These are phyloP conservation scores for Sebastes taczanowskii DNA, from an alignment of 2,797 vertebrate species.

Conservation along the genomic window DNA sequence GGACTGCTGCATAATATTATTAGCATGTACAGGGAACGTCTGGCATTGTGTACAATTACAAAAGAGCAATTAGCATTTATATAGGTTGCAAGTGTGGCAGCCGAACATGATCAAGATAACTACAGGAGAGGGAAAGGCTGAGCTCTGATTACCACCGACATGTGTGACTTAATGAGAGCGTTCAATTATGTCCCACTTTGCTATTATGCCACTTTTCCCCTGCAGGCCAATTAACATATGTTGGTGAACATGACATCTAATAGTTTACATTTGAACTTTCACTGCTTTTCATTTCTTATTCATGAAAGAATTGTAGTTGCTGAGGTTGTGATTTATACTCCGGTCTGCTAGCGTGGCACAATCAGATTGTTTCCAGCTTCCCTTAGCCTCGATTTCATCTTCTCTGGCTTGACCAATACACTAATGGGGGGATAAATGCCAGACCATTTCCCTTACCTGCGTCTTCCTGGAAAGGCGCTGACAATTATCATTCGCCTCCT, in stretches of 20 bases:
- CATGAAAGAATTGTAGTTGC: constrained; percentile 31
- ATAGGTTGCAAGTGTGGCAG: constrained; percentile 46
- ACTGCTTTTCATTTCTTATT: constrained; percentile 31
- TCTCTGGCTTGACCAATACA: constrained; percentile 54
- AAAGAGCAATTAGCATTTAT: constrained; percentile 78
- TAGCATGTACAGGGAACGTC: constrained; percentile 36
- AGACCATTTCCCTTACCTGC: constrained; percentile 69
- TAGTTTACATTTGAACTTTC: constrained; percentile 28
- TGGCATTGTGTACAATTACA: constrained; percentile 64
- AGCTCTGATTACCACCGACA: constrained; percentile 17
- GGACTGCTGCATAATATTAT: constrained; percentile 39
- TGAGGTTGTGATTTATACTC: constrained; percentile 36
- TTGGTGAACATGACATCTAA: constrained; percentile 26
- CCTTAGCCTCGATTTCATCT: constrained; percentile 22
- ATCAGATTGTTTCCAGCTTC: constrained; percentile 42
- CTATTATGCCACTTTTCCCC: constrained; percentile 2
- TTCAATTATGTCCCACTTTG: constrained; percentile 35
- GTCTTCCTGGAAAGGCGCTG: constrained; percentile 57
- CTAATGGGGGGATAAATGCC: constrained; percentile 71
- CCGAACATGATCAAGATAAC: constrained; percentile 48
- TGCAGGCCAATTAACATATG: constrained; percentile 17
- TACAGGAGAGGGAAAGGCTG: constrained; percentile 26
- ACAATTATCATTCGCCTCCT: constrained; percentile 73
- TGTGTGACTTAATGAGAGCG: constrained; percentile 33
- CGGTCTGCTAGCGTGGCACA: background rate